A percentile compares a stretch with the other conserved stretches of the same genome.
phyloP scores from a whole-genome alignment of 37 sponge, comb jelly and placozoan species.

The Axinella damicornis region DNA sequence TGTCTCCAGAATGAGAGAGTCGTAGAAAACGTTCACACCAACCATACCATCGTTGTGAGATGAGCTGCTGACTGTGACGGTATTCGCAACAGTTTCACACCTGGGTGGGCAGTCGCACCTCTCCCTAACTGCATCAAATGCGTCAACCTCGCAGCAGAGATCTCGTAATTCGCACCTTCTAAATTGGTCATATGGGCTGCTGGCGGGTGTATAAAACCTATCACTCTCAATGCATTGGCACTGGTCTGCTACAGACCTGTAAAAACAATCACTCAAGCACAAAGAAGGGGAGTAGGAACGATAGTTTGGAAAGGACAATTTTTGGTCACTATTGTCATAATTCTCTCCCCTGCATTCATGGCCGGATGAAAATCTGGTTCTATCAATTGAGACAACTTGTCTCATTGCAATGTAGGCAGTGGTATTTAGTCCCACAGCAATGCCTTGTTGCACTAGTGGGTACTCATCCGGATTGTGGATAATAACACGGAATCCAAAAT shows the following conservation, averaged over 20 bases:
- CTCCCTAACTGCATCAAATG: neutral
- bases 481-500: constrained; percentile 2
- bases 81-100: constrained; percentile 13
- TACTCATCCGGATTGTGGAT: constrained; percentile 28
- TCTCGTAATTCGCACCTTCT: neutral
- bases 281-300: neutral
- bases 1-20: neutral
- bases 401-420: constrained; percentile 22
- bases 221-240: neutral
- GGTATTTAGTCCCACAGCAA: neutral
- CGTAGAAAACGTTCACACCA: constrained; percentile 10
- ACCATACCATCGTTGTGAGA: neutral
- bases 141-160: constrained; percentile 4
- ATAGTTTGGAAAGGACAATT: constrained; percentile 8
- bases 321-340: neutral
- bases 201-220: neutral
- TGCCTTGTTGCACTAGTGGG: constrained; percentile 15
- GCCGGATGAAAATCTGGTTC: neutral
- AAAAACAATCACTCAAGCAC: constrained; percentile 11
- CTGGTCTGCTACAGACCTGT: neutral
- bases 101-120: constrained; percentile 20
- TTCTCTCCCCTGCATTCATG: neutral
- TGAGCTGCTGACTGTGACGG: constrained; percentile 13
- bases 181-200: neutral
- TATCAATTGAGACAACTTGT: neutral